A percentile compares a stretch with the other conserved stretches of the same genome.
These are phyloP conservation scores for Grantiella picta DNA, from an alignment of 2,113 vertebrate genomes.

Conservation along the genomic window DNA sequence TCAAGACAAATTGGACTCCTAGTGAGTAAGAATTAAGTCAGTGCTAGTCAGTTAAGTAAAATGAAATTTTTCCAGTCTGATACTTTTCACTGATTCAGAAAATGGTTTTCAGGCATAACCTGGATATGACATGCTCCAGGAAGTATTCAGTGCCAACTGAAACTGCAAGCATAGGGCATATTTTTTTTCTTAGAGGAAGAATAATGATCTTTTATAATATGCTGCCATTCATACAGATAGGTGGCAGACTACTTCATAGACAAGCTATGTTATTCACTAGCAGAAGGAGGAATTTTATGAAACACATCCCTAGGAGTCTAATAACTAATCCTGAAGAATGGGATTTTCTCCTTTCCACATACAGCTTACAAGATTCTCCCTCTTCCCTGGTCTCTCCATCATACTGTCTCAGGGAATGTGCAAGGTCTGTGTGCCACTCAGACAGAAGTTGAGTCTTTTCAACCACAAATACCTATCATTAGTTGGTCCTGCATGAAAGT, in stretches of 20 bases:
- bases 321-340: background rate
- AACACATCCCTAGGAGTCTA: background rate
- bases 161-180: background rate
- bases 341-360: background rate
- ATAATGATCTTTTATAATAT: background rate
- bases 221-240: background rate
- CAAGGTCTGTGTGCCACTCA: background rate
- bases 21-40: conserved; percentile 39
- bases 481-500: background rate
- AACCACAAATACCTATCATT: background rate
- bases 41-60: conserved; percentile 9
- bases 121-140: background rate
- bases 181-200: background rate
- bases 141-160: background rate
- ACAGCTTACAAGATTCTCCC: background rate
- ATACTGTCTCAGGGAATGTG: background rate
- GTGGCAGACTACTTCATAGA: background rate
- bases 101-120: background rate
- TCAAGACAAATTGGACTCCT: conserved; percentile 35
- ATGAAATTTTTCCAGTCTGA: conserved; percentile 50
- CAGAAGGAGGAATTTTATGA: background rate
- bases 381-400: background rate
- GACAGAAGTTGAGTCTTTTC: background rate
- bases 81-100: conserved; percentile 44
- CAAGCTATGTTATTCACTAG: background rate